A percentile compares a stretch with the other conserved stretches of the same genome.
Conservation (phyloP, 2,888 invertebrate genomes). For the Tinea trinotella region DNA sequence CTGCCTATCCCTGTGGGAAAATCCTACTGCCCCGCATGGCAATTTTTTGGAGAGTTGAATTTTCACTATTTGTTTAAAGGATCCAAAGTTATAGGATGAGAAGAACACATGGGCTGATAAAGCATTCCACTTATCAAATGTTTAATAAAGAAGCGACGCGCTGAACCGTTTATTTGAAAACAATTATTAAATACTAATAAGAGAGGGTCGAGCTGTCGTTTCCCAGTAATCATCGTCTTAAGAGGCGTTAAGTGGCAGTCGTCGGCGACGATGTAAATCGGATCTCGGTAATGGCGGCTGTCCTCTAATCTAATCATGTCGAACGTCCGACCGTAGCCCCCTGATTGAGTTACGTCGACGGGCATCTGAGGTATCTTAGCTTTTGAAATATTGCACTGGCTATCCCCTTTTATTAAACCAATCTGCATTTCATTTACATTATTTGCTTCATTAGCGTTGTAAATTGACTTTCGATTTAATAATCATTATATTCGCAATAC, state of each 20-base stretch:
- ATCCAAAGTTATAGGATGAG: too few species aligned
- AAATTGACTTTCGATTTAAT: slow-evolving; percentile 1
- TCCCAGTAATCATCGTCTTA: slow-evolving; percentile 7
- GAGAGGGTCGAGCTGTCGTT: not conserved
- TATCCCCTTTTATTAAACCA: slow-evolving; percentile 1
- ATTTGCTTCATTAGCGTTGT: slow-evolving; percentile 1
- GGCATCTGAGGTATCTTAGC: slow-evolving; percentile 19
- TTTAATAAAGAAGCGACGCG: too few species aligned
- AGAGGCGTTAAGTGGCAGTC: slow-evolving; percentile 16
- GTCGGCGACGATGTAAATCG: slow-evolving; percentile 46
- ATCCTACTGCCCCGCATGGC: too few species aligned
- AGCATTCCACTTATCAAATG: too few species aligned
- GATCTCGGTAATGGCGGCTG: slow-evolving; percentile 68
- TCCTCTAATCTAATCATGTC: slow-evolving; percentile 63
- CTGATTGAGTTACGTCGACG: slow-evolving; percentile 57
- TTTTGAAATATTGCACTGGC: slow-evolving; percentile 16
- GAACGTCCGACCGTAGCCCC: slow-evolving; percentile 47
- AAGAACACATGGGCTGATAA: too few species aligned
- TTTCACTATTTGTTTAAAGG: too few species aligned
- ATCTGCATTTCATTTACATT: slow-evolving; percentile 16
- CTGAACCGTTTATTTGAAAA: too few species aligned
- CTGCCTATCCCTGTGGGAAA: too few species aligned
- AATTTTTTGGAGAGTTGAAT: too few species aligned
- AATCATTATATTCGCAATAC: not conserved
- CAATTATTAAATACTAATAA: not conserved